These are phyloP conservation scores for Choristoneura rosaceana DNA, from an alignment of 2,888 invertebrate genomes.

Conservation along the genomic window DNA sequence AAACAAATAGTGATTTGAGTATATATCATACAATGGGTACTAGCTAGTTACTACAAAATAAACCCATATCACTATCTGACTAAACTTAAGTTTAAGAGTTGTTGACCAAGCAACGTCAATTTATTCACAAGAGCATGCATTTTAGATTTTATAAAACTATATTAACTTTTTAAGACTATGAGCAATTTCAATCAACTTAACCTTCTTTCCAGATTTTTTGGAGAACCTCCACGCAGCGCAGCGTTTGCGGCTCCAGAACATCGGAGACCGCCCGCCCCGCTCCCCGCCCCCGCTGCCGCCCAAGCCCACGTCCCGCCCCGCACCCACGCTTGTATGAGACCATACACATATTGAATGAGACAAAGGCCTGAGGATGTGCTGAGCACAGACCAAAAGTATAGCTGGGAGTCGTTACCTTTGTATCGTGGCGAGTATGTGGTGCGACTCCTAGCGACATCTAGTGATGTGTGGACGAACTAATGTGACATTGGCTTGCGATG, in stretches of 20 bases:
- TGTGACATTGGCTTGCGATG: background rate
- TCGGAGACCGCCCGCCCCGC: slow-evolving; percentile 52
- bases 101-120: no score
- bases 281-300: slow-evolving; percentile 73
- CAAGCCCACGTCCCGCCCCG: slow-evolving; percentile 63
- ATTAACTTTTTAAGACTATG: background rate
- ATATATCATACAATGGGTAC: no score
- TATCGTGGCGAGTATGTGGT: background rate
- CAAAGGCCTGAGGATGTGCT: background rate
- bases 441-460: background rate
- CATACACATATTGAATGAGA: background rate
- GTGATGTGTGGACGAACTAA: background rate
- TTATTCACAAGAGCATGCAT: no score
- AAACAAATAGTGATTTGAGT: no score
- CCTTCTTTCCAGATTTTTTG: slow-evolving; percentile 67
- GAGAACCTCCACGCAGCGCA: slow-evolving; percentile 78
- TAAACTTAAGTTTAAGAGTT: no score
- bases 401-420: background rate
- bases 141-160: no score
- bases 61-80: no score
- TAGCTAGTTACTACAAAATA: no score
- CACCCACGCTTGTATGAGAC: slow-evolving; percentile 67
- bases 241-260: slow-evolving; percentile 58
- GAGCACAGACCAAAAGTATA: background rate
- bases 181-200: background rate